Percentiles rank a stretch among this genome's conserved stretches.
Conservation (phyloP, 2,113 vertebrate genomes). For the Semicossyphus pulcher region DNA sequence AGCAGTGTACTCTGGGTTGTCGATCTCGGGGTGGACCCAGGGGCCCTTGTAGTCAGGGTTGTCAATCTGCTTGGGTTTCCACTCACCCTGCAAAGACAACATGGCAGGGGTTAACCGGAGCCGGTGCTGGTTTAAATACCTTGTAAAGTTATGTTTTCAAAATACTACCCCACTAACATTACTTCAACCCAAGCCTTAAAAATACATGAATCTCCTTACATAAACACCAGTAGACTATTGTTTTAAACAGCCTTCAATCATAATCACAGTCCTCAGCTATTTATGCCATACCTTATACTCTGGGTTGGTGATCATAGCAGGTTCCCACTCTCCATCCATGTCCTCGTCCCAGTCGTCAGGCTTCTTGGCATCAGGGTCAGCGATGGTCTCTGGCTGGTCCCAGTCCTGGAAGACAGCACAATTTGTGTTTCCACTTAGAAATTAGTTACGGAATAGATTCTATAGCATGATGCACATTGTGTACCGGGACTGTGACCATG, state of each 20-base stretch:
- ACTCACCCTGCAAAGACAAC: constrained; percentile 76
- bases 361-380: constrained; percentile 84
- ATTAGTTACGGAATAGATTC: too few relatives aligned
- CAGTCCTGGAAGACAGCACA: constrained; percentile 81
- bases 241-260: too few relatives aligned
- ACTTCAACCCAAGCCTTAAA: neutral
- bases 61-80: constrained; percentile 85
- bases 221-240: too few relatives aligned
- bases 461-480: too few relatives aligned
- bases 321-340: constrained; percentile 84
- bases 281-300: constrained; percentile 79
- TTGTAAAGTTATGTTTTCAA: too few relatives aligned
- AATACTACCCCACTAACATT: too few relatives aligned
- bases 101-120: neutral
- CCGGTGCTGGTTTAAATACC: neutral
- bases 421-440: neutral
- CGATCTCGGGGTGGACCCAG: constrained; percentile 86
- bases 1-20: constrained; percentile 77
- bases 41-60: constrained; percentile 84
- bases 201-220: too few relatives aligned
- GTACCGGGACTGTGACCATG: too few relatives aligned
- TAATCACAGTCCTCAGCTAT: neutral
- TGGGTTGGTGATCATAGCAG: constrained; percentile 83
- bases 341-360: constrained; percentile 84
- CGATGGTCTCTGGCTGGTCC: constrained; percentile 84